Evolutionary conservation across 2,888 invertebrate genomes (phyloP), one percentile per base, ranked within the genome.

Genomic region (Xestia rhomboidea): DNA sequence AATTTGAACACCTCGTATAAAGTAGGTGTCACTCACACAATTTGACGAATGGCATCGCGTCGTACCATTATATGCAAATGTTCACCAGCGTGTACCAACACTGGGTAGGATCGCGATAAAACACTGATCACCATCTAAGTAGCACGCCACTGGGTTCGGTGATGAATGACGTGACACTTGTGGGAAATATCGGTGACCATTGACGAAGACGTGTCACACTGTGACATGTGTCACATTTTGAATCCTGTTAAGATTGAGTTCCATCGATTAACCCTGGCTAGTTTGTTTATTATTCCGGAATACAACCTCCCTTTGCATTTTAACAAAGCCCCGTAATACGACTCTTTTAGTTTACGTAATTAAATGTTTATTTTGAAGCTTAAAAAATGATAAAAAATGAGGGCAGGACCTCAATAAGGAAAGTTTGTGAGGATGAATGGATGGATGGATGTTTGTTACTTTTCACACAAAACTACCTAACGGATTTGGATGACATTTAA

Each of bases 41-140:
- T 91, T 89, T 94, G 94, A 94, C 91, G 92, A 91, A 94, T 92
- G 91, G 90, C 89, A 87, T 87, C 87, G 84, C 89, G 88, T 90
- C 91, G 88, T 88, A 87, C 94, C 93, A 96, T 96, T 96, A 92
- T 95, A 96, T 96, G 96, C 95, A 96, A 96, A 96, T 96, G 96
- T 94, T 95, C 95, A 92, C 94, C 92, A 94, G 90, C 90, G 85
- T 95, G 95, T 95, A 90, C 81, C 84, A 87, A 84, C 77, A 77
- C 73, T 64, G 38, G 77, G 81, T 89, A 89, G 88, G 76, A 85
- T 92, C 87, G 88, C 91, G 94, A 92, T 93, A 92, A 89, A 79
- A 78, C 78, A 82, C 88, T 93, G 94, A 95, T 95, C 93, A 93
- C 44, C 85, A 95, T 95, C 93, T 93, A 90, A 91, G 92, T 91